These are phyloP conservation scores for Metopolophium dirhodum DNA, from an alignment of 1,140 invertebrate species.

Conservation along the genomic window DNA sequence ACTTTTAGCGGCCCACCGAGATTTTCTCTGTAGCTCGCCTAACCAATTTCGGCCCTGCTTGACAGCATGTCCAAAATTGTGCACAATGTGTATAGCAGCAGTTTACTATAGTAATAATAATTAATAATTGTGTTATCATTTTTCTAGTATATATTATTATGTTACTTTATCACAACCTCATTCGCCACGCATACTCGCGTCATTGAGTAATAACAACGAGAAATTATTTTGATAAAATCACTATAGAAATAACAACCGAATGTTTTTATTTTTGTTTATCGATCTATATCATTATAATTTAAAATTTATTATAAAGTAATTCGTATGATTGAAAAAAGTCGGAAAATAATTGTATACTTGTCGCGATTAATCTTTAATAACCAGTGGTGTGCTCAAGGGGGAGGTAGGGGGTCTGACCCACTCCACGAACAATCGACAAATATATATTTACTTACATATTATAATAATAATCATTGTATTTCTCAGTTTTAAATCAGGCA, in stretches of 20 bases:
- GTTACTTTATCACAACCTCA: not conserved
- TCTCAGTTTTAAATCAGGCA: no score
- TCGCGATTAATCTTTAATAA: no score
- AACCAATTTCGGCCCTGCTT: no score
- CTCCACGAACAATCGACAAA: no score
- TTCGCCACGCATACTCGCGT: not conserved
- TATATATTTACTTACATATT: no score
- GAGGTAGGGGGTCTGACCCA: no score
- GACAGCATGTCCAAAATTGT: not conserved
- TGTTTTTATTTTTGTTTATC: not conserved
- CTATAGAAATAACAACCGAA: not conserved
- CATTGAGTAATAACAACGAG: not conserved
- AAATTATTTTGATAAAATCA: not conserved
- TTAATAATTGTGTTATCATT: not conserved
- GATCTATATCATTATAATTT: no score
- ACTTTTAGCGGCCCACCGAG: no score
- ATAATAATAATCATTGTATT: no score
- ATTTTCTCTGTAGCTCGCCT: no score
- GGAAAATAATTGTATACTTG: not conserved
- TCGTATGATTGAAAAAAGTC: not conserved
- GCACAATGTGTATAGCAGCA: not conserved
- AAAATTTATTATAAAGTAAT: not conserved
- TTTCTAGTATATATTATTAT: not conserved
- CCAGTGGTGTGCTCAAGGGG: no score
- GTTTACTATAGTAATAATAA: not conserved